phyloP scores from a whole-genome alignment of 1,140 invertebrate genomes.

The Bombus soroeensis region DNA sequence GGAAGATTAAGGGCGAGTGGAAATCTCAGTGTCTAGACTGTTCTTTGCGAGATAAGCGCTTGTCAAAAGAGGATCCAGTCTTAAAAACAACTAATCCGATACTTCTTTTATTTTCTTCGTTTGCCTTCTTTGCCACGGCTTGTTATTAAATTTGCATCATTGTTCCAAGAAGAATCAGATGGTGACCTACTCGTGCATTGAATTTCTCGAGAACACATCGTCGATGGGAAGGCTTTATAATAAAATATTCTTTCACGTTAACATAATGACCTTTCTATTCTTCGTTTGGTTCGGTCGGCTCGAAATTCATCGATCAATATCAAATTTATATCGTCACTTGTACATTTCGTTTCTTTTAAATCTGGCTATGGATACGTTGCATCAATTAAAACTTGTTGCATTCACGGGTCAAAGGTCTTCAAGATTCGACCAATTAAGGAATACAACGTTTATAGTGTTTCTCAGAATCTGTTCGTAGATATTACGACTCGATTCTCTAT shows the following conservation, averaged over 20 bases:
- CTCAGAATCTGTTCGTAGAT: neutral
- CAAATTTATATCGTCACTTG: neutral
- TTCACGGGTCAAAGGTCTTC: neutral
- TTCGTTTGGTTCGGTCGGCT: neutral
- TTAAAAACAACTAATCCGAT: constrained; percentile 10
- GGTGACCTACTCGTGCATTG: neutral
- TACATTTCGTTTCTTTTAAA: neutral
- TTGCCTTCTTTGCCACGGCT: too few species aligned
- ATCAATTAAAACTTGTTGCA: neutral
- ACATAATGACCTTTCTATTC: neutral
- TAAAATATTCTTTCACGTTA: neutral
- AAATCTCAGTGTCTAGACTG: neutral
- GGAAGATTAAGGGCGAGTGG: constrained; percentile 21
- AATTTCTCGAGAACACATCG: neutral
- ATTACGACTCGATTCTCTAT: constrained; percentile 7
- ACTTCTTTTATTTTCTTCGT: neutral
- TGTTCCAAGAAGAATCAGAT: neutral
- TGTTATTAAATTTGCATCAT: neutral
- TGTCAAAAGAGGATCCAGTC: neutral
- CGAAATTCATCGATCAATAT: neutral
- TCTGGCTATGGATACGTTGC: neutral
- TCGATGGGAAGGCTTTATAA: neutral
- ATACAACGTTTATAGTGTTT: neutral
- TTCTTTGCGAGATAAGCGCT: constrained; percentile 66
- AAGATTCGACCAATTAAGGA: neutral